Percentiles rank a stretch among this genome's conserved stretches.
phyloP scores from a whole-genome alignment of 2,888 invertebrate genomes.

The Melipona bicolor region DNA sequence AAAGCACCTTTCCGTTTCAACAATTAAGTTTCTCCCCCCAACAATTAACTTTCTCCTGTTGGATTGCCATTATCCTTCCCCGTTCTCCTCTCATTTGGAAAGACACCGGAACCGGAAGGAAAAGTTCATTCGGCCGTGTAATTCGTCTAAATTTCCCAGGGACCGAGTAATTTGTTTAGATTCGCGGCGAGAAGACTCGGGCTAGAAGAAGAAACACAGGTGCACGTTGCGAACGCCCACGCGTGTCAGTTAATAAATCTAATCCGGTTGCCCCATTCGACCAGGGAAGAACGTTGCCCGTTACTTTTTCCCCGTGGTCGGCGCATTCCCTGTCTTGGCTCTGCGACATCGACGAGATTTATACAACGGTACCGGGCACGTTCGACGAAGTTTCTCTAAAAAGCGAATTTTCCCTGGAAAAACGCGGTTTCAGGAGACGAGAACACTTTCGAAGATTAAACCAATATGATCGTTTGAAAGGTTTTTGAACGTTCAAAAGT shows the following conservation, averaged over 20 bases:
- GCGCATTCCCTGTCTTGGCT: not conserved
- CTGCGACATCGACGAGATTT: conserved; percentile 11
- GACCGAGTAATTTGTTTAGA: conserved; percentile 43
- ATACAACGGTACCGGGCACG: not conserved
- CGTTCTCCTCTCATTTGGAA: not conserved
- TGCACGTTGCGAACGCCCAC: not conserved
- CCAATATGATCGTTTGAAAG: not conserved
- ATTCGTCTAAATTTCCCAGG: conserved; percentile 34
- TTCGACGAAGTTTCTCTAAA: not conserved
- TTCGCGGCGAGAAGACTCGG: not conserved
- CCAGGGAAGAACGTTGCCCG: conserved; percentile 15
- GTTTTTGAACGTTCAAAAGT: no score
- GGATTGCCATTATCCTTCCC: not conserved
- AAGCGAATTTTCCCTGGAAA: not conserved
- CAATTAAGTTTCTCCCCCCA: not conserved
- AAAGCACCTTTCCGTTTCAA: not conserved
- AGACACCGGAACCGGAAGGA: not conserved
- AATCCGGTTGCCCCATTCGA: conserved; percentile 3
- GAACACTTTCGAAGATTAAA: not conserved
- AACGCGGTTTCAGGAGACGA: not conserved
- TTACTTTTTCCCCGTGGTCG: conserved; percentile 12
- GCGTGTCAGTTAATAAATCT: conserved; percentile 37
- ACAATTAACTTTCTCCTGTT: no score
- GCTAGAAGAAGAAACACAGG: conserved; percentile 21
- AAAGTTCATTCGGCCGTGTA: not conserved